Base-by-base conservation (phyloP, 2,888 invertebrate species). In the Eurytoma californica region DNA sequence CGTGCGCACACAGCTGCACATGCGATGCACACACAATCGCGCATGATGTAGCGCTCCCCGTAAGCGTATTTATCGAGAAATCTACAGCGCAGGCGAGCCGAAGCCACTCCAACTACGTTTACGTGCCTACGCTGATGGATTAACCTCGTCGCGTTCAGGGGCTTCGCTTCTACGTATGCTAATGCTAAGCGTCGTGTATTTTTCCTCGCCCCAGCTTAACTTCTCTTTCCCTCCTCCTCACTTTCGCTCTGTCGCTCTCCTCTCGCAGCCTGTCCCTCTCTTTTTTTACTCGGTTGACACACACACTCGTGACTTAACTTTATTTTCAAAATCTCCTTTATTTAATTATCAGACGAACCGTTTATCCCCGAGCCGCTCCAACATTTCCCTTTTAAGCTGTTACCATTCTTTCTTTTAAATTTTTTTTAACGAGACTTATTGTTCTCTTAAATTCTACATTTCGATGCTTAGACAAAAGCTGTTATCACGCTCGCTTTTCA, bases 41-140 rank as follows among this genome's bases (percentile, higher is more conserved):
- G 60, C 73, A 65, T 55, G 28, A 76, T 47, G 77, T 57, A 28
- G 63, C 20, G 28, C 20, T n/a, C 55, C 20, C 61, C 61, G 61
- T 68, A 69, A 74, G 63, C 66, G 72, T 77, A 80, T 77, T 77
- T 77, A 77, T 77, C 76, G 77, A 77, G 77, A 72, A 66, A 80
- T 77, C 66, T 70, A 72, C 70, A 30, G 69, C 24, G 30, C 20
- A 13, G 61, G 13, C 51, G 53, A 55, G 57, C 65, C 76, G 82
- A 82, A 82, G 80, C 80, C 81, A 67, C 79, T 80, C 68, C 79
- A 82, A 72, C 70, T 80, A 72, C 60, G 77, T 83, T 83, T 83
- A 83, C 73, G 61, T 72, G 74, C 76, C 79, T 68, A 55, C 72
- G 81, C 68, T 81, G 82, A 84, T 81, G 82, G 80, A 83, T 83